A percentile compares a stretch with the other conserved stretches of the same genome.
Conservation (phyloP, 2,797 vertebrate genomes). For the Hemitrygon akajei region DNA sequence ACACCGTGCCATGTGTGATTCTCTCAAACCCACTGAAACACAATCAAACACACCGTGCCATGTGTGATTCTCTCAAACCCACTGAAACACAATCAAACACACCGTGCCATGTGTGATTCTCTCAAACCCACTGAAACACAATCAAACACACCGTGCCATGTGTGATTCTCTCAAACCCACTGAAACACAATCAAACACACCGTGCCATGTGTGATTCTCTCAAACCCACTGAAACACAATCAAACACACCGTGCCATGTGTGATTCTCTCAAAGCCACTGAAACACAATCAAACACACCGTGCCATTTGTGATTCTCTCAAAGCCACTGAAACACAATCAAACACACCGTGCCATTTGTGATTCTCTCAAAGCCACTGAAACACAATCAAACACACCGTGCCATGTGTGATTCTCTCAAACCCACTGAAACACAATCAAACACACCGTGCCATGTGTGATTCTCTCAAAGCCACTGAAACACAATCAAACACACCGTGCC, state of each 20-base stretch:
- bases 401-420: no score
- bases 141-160: no score
- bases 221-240: neutral
- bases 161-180: neutral
- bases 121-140: neutral
- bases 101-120: no score
- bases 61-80: neutral
- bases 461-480: neutral
- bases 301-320: no score
- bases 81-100: neutral
- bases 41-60: neutral
- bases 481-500: neutral
- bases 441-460: no score
- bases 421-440: neutral
- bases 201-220: no score
- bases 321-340: neutral
- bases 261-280: neutral
- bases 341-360: no score
- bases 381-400: neutral
- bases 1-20: no score
- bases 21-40: neutral
- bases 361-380: neutral
- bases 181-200: neutral
- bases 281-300: neutral
- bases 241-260: no score